These are phyloP conservation scores for Coilia nasus DNA, from an alignment of 2,797 vertebrate genomes.

Conservation along the genomic window DNA sequence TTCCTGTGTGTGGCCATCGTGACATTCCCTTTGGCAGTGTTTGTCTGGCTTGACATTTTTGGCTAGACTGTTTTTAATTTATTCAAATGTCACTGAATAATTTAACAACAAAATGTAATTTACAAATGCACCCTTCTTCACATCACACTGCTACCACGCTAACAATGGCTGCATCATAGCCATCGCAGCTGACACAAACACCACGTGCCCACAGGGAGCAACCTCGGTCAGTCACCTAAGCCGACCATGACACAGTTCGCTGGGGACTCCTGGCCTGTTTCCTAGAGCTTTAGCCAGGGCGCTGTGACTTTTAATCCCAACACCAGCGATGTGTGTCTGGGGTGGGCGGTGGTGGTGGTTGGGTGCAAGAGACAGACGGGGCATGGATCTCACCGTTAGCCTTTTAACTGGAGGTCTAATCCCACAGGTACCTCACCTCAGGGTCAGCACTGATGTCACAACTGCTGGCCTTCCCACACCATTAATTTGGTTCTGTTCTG, in stretches of 20 bases:
- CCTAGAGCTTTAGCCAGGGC: conserved; percentile 1
- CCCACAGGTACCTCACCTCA: neutral
- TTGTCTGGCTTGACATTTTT: neutral
- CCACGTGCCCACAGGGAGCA: neutral
- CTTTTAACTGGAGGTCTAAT: conserved; percentile 16
- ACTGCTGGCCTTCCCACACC: too few relatives aligned
- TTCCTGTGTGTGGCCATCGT: neutral
- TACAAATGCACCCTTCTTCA: conserved; percentile 2
- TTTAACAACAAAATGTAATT: conserved; percentile 3
- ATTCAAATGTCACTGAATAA: conserved; percentile 17
- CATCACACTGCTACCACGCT: too few relatives aligned
- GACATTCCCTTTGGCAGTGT: neutral
- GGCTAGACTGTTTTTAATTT: neutral
- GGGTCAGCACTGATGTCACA: neutral
- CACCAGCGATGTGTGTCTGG: neutral
- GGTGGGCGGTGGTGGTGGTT: neutral
- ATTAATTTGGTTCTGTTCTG: too few relatives aligned
- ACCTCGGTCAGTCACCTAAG: conserved; percentile 10
- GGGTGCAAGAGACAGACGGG: neutral
- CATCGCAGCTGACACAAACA: neutral
- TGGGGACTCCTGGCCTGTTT: neutral
- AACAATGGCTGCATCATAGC: neutral
- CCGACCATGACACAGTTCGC: conserved; percentile 26
- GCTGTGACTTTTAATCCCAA: conserved; percentile 30
- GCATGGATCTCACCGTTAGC: neutral